These are phyloP conservation scores for Drosophila antonietae DNA, from an alignment of 2,888 invertebrate genomes.

Conservation along the genomic window DNA sequence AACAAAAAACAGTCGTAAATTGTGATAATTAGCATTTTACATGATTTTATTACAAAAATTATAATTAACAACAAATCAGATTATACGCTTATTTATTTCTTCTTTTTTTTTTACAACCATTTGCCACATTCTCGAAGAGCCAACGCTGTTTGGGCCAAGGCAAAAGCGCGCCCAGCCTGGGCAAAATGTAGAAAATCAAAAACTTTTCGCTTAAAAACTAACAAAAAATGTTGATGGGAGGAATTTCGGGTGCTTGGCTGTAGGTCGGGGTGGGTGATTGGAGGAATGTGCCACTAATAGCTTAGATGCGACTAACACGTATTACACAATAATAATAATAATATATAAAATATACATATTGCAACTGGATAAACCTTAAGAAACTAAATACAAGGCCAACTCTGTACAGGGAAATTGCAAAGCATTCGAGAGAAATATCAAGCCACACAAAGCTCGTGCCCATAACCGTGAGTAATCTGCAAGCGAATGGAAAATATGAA, in stretches of 20 bases:
- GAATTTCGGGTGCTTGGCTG: not conserved
- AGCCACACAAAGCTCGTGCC: conserved; percentile 59
- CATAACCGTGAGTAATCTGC: conserved; percentile 68
- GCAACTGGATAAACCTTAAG: conserved; percentile 60
- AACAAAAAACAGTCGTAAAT: not conserved
- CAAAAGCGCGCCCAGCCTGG: conserved; percentile 48
- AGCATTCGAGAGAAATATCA: conserved; percentile 43
- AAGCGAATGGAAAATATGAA: not conserved
- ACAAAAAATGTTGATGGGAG: conserved; percentile 35
- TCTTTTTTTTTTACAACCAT: conserved; percentile 53
- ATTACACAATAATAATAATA: conserved; percentile 1
- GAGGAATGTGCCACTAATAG: conserved; percentile 54
- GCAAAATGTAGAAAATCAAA: conserved; percentile 30
- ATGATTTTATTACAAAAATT: conserved; percentile 71
- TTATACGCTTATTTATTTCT: conserved; percentile 13
- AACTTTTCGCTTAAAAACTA: conserved; percentile 67
- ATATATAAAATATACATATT: conserved; percentile 53
- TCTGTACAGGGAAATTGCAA: conserved; percentile 54
- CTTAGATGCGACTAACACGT: conserved; percentile 32
- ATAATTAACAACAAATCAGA: conserved; percentile 63
- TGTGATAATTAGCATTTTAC: conserved; percentile 42
- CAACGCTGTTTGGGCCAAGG: conserved; percentile 28
- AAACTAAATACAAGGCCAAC: conserved; percentile 58
- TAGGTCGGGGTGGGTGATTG: conserved; percentile 7
- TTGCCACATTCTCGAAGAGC: conserved; percentile 30